These are phyloP conservation scores for Rhyacophila evoluta DNA, from an alignment of 2,888 invertebrate species.

Conservation along the genomic window DNA sequence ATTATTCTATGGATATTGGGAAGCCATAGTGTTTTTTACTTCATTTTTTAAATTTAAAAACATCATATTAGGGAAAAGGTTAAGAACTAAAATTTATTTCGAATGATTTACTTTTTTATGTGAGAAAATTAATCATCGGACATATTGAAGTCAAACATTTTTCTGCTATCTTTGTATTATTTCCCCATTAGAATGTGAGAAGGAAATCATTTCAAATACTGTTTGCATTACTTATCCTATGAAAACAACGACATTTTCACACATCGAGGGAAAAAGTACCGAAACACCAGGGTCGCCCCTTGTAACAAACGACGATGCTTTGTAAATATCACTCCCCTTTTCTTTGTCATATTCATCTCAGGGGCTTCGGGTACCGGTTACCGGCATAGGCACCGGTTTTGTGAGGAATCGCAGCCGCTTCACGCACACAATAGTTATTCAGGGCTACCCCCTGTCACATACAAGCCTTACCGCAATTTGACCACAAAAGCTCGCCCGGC, in stretches of 20 bases:
- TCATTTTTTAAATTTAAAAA: too few relatives aligned
- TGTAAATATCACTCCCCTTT: conserved; percentile 1
- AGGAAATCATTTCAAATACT: neutral
- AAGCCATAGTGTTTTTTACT: too few relatives aligned
- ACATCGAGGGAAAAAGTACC: neutral
- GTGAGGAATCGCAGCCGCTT: neutral
- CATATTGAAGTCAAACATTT: too few relatives aligned
- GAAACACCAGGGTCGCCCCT: neutral
- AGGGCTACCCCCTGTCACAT: neutral
- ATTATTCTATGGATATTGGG: too few relatives aligned
- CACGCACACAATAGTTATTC: neutral
- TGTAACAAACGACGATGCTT: neutral
- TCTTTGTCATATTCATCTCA: conserved; percentile 14
- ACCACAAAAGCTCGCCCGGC: neutral
- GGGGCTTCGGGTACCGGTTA: neutral
- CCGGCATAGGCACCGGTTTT: neutral
- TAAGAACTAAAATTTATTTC: too few relatives aligned
- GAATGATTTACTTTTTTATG: too few relatives aligned
- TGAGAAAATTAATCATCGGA: too few relatives aligned
- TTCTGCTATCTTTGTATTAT: neutral
- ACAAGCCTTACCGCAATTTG: conserved; percentile 5
- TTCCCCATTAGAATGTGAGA: neutral
- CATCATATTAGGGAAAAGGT: too few relatives aligned
- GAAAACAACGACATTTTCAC: conserved; percentile 11
- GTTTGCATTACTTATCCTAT: neutral